Evolutionary conservation across 2,888 invertebrate species (phyloP).

Genomic region (Dioctria rufipes): DNA sequence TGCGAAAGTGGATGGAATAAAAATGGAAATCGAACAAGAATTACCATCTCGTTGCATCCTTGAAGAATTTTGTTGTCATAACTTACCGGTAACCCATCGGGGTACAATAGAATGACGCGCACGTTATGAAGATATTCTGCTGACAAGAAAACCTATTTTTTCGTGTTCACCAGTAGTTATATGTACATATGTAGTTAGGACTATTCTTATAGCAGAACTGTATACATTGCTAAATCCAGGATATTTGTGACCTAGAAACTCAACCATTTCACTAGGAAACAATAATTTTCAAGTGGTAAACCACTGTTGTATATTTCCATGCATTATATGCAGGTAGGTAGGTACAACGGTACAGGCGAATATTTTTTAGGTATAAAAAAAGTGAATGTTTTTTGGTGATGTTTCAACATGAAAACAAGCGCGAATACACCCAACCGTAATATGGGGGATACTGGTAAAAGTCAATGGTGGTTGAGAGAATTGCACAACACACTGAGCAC

Average conservation of each 20-base stretch:
- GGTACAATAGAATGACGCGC: background rate
- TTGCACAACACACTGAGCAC: no score
- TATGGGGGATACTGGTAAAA: no score
- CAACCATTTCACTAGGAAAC: conserved; percentile 20
- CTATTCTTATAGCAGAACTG: background rate
- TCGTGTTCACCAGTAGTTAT: background rate
- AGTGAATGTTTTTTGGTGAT: no score
- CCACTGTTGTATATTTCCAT: no score
- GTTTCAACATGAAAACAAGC: no score
- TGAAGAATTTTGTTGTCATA: background rate
- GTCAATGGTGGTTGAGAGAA: no score
- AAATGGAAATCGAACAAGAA: conserved; percentile 1
- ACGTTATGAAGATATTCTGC: background rate
- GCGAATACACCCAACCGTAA: no score
- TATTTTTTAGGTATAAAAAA: no score
- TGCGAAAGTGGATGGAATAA: background rate
- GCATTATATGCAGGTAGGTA: no score
- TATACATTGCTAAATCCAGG: conserved; percentile 20
- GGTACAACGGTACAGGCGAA: no score
- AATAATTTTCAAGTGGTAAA: conserved; percentile 15
- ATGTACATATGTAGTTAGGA: background rate
- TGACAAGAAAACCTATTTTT: background rate
- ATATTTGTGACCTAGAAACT: background rate
- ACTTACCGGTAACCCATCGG: background rate
- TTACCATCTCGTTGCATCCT: background rate